Evolutionary conservation across 2,797 vertebrate species (phyloP), one percentile per base, ranked within the genome.

Genomic region (Champsocephalus esox): DNA sequence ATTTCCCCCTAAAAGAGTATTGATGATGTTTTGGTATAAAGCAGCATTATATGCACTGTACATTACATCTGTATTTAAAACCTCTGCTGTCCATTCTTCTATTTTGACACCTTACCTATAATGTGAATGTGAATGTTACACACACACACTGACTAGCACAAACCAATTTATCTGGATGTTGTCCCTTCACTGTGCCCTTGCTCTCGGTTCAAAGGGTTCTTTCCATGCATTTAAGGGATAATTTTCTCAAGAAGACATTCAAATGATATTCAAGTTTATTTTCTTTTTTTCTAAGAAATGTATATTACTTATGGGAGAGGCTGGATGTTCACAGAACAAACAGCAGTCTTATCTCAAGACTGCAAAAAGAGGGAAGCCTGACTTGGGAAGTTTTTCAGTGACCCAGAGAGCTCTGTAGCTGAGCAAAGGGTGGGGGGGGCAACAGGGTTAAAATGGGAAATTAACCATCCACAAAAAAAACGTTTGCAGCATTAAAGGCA

Each of bases 331-430:
- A 56, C 44, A 46, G 63, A 79, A 68, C 11, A 70, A 62, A 65
- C 49, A 62, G 57, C 13, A 17, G 67, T 75, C 74, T 88, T 89
- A 90, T 89, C 86, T 77, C 56, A 51, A 28, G 45, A 32, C 66
- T 75, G 86, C 83, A 82, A 82, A 91, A 87, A 88, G 75, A 79
- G 65, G 67, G 54, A 75, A 81, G 61, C 43, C 64, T 59, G 66
- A 81, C 50, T 73, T 61, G 48, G 57, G 52, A 77, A 62, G 14
- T 57, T 73, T 73, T 73, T 46, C 34, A 46, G 32, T 75, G 74
- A 82, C 79, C 64, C 51, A 54, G 17, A 75, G 50, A 84, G 66
- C 62, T 80, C 38, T 49, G 62, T 57, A 70, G 64, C 61, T 41
- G 12, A 71, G 59, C 11, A 9, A 6, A 55, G 5, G 32, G 56